Base-by-base conservation (phyloP, 1,140 invertebrate species). In the Potamilus streckersoni region DNA sequence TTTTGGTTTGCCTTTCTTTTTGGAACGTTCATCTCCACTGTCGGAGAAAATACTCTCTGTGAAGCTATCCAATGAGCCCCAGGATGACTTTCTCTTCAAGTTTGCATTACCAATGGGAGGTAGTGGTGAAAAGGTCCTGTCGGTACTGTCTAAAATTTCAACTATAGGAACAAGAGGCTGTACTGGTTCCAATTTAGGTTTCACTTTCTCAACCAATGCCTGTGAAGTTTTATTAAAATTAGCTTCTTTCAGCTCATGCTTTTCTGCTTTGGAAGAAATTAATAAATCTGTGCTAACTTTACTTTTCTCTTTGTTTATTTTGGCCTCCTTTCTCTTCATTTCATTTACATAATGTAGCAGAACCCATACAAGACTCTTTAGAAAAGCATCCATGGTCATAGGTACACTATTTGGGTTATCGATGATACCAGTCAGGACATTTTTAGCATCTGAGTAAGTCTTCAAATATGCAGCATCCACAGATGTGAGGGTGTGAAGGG, bases 341-440 rank as follows among this genome's bases (percentile, higher is more conserved):
- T 80, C 83, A 60, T 86, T 86, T 13, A 87, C 84, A 82, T 90
- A 84, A 62, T 89, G 83, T 38, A 91, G 64, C n/a, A 92, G 55
- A 57, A 91, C 77, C 90, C 90, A 92, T 12, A 89, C 73, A 12
- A 92, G 76, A 68, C 86, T 85, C 76, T 89, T 90, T 12, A 87
- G 80, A 78, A 91, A 92, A 60, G 86, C 86, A 49, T 84, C 78
- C 69, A 85, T 82, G 1, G 91, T 84, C 0, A 88, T 74, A 6
- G 83, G 80, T n/a, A 90, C 85, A 76, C 85, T 89, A 60, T 89
- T 89, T 38, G 88, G 87, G 20, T 87, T 87, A 76, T 92, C 91
- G 73, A 92, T 90, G 6, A 92, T 86, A 11, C 91, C 91, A 2
- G 90, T 91, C 31, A 92, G 78, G 23, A 91, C 89, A 82, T 91